A percentile compares a stretch with the other conserved stretches of the same genome.
These are phyloP conservation scores for Steatocranus sp. DNA, from an alignment of 2,797 vertebrate genomes.

Conservation along the genomic window DNA sequence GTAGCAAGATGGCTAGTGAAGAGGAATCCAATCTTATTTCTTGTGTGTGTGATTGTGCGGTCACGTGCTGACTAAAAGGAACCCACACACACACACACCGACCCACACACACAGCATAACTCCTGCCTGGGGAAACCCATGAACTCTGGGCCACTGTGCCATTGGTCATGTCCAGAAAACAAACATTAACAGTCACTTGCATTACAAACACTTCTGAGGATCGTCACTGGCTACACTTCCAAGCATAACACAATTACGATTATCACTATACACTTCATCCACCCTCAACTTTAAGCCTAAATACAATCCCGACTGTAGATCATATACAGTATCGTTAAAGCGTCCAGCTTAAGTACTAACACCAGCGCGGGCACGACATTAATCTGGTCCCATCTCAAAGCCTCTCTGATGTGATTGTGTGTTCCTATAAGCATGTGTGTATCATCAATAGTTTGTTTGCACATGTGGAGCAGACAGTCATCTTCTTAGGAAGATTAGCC, in stretches of 20 bases:
- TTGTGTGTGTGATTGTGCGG: neutral
- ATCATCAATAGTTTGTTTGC: neutral
- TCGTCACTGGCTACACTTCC: neutral
- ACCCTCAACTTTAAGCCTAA: neutral
- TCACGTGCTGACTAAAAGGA: neutral
- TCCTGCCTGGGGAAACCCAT: slow-evolving; percentile 11
- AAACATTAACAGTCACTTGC: neutral
- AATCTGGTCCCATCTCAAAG: slow-evolving; percentile 34
- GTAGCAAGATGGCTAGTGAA: neutral
- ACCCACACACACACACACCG: neutral
- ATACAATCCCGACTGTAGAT: neutral
- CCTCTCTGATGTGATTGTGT: neutral
- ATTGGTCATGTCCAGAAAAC: slow-evolving; percentile 4
- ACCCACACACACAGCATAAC: neutral
- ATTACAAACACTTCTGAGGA: neutral
- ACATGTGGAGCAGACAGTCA: slow-evolving; percentile 14
- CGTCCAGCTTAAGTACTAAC: neutral
- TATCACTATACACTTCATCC: neutral
- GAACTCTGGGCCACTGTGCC: slow-evolving; percentile 2
- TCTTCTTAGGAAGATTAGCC: slow-evolving; percentile 22
- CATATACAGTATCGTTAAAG: neutral
- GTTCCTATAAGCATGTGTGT: neutral
- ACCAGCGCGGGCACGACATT: neutral
- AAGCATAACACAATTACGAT: neutral
- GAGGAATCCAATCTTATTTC: neutral